phyloP scores from a whole-genome alignment of 2,797 vertebrate species.

The Scarus forsteni region DNA sequence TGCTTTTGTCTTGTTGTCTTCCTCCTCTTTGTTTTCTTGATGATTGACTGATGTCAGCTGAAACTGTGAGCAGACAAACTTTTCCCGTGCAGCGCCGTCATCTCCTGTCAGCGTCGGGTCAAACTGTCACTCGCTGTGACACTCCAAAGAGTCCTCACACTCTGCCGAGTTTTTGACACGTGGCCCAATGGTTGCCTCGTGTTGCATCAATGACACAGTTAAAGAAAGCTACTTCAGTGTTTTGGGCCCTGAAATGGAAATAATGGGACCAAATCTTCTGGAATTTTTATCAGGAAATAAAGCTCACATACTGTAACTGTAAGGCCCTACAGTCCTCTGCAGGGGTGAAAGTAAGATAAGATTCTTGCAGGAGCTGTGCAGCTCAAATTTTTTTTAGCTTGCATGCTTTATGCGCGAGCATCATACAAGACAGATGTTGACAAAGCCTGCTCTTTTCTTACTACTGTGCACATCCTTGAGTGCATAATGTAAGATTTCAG shows the following conservation, averaged over 20 bases:
- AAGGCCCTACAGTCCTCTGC: neutral
- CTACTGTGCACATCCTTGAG: too few relatives aligned
- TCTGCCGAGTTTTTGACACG: slow-evolving; percentile 27
- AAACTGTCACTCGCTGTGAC: neutral
- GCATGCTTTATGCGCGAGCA: too few relatives aligned
- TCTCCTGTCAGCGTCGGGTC: slow-evolving; percentile 19
- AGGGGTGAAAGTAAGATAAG: too few relatives aligned
- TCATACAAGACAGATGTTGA: too few relatives aligned
- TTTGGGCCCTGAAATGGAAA: slow-evolving; percentile 20
- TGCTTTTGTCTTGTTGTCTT: slow-evolving; percentile 3
- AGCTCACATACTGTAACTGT: neutral
- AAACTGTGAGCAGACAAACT: slow-evolving; percentile 8
- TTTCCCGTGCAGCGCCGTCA: slow-evolving; percentile 26
- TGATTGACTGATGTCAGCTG: slow-evolving; percentile 37
- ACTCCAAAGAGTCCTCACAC: slow-evolving; percentile 16
- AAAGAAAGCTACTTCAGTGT: slow-evolving; percentile 20
- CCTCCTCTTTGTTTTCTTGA: slow-evolving; percentile 3
- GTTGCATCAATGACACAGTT: slow-evolving; percentile 45
- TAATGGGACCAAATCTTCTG: slow-evolving; percentile 10
- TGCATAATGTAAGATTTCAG: too few relatives aligned
- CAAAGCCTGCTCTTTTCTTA: too few relatives aligned
- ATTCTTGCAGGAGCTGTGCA: too few relatives aligned
- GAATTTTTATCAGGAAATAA: neutral
- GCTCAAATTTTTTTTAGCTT: too few relatives aligned
- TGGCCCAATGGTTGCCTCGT: slow-evolving; percentile 45